These are phyloP conservation scores for Metellina segmentata DNA, from an alignment of 2,888 invertebrate genomes.

Conservation along the genomic window DNA sequence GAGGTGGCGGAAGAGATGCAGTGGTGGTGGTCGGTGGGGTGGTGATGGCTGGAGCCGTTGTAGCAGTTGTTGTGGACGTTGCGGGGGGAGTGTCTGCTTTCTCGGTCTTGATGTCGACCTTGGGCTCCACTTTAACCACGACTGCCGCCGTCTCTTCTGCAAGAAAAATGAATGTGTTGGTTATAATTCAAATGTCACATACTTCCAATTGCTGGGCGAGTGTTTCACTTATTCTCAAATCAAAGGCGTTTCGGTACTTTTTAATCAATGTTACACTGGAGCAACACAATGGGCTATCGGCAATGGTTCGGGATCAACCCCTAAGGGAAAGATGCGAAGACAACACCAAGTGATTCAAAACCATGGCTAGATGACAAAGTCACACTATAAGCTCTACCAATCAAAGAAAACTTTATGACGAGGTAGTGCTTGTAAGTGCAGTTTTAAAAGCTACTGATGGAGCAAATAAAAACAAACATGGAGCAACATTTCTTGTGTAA, in stretches of 20 bases:
- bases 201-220: neutral
- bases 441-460: too few relatives aligned
- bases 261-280: neutral
- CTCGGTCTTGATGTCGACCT: constrained; percentile 65
- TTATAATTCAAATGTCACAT: neutral
- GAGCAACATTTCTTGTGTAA: too few relatives aligned
- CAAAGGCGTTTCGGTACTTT: neutral
- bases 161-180: neutral
- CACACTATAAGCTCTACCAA: too few relatives aligned
- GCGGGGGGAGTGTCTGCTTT: constrained; percentile 56
- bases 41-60: constrained; percentile 27
- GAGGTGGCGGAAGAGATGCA: constrained; percentile 53
- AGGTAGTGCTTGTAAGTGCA: too few relatives aligned
- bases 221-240: neutral
- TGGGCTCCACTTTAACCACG: constrained; percentile 42
- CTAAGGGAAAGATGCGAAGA: too few relatives aligned
- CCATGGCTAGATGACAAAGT: too few relatives aligned
- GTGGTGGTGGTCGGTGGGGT: constrained; percentile 13
- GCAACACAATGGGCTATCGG: neutral
- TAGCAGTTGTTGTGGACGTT: constrained; percentile 8
- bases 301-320: too few relatives aligned
- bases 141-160: neutral
- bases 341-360: too few relatives aligned
- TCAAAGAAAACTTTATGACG: too few relatives aligned
- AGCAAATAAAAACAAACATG: too few relatives aligned